Evolutionary conservation across 2,113 vertebrate species (phyloP), one percentile per base, ranked within the genome.

Genomic region (Serilophus lunatus): DNA sequence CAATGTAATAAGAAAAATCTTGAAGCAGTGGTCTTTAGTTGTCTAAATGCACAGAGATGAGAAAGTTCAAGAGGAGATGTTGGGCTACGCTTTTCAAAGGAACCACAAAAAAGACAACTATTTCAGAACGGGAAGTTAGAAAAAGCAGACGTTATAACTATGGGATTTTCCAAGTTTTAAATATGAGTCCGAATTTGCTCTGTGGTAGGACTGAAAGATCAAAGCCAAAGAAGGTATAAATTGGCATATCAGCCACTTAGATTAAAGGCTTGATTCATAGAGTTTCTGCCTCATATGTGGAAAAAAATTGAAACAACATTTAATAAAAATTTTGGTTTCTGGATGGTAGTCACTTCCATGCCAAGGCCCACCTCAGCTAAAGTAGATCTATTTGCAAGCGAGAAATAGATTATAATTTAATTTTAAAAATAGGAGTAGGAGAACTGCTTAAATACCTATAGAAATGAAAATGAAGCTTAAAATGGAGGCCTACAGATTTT

Each of bases 101-200:
- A 95, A 95, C 91, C 90, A 95, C 93, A 95, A 93, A 88, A 97
- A 84, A 82, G 86, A 42, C 75, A 70, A 81, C n/a, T 59, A 24
- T 80, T 95, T 95, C 36, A 86, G 36, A 91, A 94, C 51, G 75
- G 82, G 93, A 96, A 95, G 82, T 94, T 51, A 94, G 92, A 82
- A 88, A 95, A 87, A 92, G 11, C 72, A 96, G 82, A 90, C 0
- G 2, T 86, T 90, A 59, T 56, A 80, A 92, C 59, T 25, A 81
- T 44, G 94, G 94, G 94, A 86, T 94, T 96, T 96, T 94, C 92
- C 76, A 92, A 40, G 17, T 91, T 88, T 95, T 93, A 84, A 86
- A 95, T 86, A 80, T 20, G 25, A 65, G 33, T n/a, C 18, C 26
- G 86, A 78, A 86, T 90, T 88, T 92, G 10, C 60, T 44, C 24